Percentiles rank a stretch among this genome's conserved stretches.
phyloP scores from a whole-genome alignment of 2,113 vertebrate genomes.

The Proteles cristata region DNA sequence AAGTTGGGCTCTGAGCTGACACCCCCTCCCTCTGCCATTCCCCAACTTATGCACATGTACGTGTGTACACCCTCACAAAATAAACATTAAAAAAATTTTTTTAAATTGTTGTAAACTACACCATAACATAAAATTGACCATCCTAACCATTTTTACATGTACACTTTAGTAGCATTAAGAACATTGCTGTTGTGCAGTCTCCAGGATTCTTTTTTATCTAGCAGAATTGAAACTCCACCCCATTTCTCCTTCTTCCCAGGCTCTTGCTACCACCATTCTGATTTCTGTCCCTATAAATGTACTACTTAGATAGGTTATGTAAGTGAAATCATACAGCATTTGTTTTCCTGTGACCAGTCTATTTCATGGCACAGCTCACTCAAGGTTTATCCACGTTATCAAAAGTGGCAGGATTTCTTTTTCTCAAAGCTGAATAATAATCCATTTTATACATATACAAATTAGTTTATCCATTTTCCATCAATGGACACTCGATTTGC shows the following conservation, averaged over 20 bases:
- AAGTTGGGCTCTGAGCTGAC: too few species aligned
- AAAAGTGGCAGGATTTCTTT: background rate
- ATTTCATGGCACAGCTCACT: background rate
- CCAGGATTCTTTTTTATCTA: background rate
- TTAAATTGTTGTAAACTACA: background rate
- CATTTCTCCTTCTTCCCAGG: background rate
- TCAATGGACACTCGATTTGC: background rate
- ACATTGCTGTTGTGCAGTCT: background rate
- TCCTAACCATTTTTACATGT: slow-evolving; percentile 2
- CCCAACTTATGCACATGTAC: too few species aligned
- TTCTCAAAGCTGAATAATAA: background rate
- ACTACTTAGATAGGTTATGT: background rate
- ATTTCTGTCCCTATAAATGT: background rate
- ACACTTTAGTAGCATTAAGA: background rate
- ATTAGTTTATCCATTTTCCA: background rate
- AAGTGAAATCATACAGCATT: background rate
- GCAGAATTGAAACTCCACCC: background rate
- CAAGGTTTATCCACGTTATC: background rate
- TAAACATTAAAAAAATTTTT: too few species aligned
- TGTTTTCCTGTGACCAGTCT: background rate
- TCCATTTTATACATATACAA: background rate
- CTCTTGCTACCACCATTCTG: background rate
- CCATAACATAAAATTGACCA: background rate
- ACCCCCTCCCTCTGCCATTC: too few species aligned
- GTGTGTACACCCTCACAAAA: too few species aligned